phyloP scores from a whole-genome alignment of 2,888 invertebrate species.

The Frankliniella fusca region DNA sequence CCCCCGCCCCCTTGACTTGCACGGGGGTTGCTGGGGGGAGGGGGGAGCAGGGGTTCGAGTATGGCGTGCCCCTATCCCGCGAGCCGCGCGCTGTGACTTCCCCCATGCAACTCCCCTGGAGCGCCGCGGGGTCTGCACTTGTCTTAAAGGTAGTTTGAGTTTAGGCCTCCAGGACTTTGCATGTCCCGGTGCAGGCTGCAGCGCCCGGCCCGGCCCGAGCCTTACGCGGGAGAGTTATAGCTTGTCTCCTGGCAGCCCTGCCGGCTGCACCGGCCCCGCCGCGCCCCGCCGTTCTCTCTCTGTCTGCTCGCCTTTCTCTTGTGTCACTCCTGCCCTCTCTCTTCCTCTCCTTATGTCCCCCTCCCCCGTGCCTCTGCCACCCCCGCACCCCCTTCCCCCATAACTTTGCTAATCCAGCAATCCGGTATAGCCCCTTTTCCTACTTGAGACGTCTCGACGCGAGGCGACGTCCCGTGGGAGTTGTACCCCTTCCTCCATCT shows the following conservation, averaged over 20 bases:
- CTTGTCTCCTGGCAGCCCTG: slow-evolving; percentile 13
- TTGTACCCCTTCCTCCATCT: neutral
- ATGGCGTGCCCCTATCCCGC: too few relatives aligned
- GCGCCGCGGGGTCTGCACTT: neutral
- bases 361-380: neutral
- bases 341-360: neutral
- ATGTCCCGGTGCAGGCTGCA: slow-evolving; percentile 22
- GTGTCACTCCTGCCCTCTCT: neutral
- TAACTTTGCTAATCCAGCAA: neutral
- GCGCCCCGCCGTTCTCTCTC: too few relatives aligned
- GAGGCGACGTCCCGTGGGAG: too few relatives aligned
- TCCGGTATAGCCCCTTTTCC: too few relatives aligned
- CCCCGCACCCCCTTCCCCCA: neutral
- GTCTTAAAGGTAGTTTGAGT: slow-evolving; percentile 17
- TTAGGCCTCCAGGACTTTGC: slow-evolving; percentile 19
- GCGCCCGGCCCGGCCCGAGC: neutral
- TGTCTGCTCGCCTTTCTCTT: too few relatives aligned
- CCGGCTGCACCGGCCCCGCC: neutral
- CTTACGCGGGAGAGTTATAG: neutral
- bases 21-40: neutral
- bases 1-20: neutral
- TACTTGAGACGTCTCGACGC: too few relatives aligned
- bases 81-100: too few relatives aligned
- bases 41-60: too few relatives aligned
- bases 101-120: neutral